Percentiles rank a stretch among this genome's conserved stretches.
phyloP scores from a whole-genome alignment of 1,140 invertebrate genomes.

The Tetragnatha versicolor region DNA sequence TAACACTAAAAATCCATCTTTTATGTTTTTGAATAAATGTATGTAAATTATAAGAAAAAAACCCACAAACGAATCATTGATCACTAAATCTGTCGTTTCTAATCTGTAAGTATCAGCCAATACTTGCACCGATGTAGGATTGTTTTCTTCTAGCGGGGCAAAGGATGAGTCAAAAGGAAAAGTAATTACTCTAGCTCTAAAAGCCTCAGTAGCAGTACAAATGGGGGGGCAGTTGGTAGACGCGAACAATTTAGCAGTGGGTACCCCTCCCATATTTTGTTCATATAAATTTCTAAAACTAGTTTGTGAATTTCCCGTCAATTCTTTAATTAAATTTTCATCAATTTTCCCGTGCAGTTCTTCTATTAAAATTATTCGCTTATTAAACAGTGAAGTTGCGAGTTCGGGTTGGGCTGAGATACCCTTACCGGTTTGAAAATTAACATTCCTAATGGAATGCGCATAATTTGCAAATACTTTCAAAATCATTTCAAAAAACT shows the following conservation, averaged over 20 bases:
- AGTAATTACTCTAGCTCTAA: slow-evolving; percentile 9
- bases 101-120: not conserved
- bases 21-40: slow-evolving; percentile 16
- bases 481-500: slow-evolving; percentile 19
- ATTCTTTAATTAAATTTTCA: slow-evolving; percentile 21
- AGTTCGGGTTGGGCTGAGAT: slow-evolving; percentile 13
- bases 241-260: slow-evolving; percentile 16
- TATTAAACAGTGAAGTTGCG: not conserved
- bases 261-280: not conserved
- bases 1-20: slow-evolving; percentile 2
- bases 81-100: not conserved
- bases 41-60: slow-evolving; percentile 16
- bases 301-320: slow-evolving; percentile 12
- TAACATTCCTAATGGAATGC: not conserved
- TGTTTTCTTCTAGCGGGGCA: not conserved
- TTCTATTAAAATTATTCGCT: not conserved
- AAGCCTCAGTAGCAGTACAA: slow-evolving; percentile 8
- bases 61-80: not conserved
- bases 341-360: slow-evolving; percentile 10
- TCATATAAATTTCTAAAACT: slow-evolving; percentile 33
- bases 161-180: slow-evolving; percentile 9
- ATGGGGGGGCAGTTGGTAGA: slow-evolving; percentile 7
- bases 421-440: slow-evolving; percentile 1
- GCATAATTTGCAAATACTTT: not conserved
- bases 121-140: not conserved